These are phyloP conservation scores for Microctenopoma stevenorrisi DNA, from an alignment of 2,797 vertebrate species.

Conservation along the genomic window DNA sequence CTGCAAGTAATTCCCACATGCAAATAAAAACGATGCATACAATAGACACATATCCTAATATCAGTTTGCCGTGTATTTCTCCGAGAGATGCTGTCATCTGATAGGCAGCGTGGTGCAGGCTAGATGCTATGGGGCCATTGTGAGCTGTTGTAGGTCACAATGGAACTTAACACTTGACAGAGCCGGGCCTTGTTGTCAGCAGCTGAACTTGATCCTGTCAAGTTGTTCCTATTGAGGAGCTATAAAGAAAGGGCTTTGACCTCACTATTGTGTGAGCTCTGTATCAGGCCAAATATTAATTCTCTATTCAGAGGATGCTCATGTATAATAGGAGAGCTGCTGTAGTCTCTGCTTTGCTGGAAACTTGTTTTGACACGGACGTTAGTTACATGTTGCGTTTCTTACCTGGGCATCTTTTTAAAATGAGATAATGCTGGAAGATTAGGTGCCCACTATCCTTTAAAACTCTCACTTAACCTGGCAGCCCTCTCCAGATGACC, in stretches of 20 bases:
- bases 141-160: slow-evolving; percentile 82
- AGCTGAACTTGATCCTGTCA: slow-evolving; percentile 84
- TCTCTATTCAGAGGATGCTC: slow-evolving; percentile 29
- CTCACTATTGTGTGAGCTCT: slow-evolving; percentile 62
- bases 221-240: slow-evolving; percentile 79
- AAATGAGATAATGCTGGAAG: not conserved
- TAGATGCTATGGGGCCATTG: slow-evolving; percentile 74
- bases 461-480: slow-evolving; percentile 49
- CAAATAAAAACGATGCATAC: slow-evolving; percentile 2
- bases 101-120: slow-evolving; percentile 63
- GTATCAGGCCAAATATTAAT: slow-evolving; percentile 55
- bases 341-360: slow-evolving; percentile 6
- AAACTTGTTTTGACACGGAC: slow-evolving; percentile 48
- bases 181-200: slow-evolving; percentile 80
- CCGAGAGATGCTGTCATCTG: slow-evolving; percentile 63
- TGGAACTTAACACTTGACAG: slow-evolving; percentile 87
- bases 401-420: not conserved
- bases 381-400: slow-evolving; percentile 7
- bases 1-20: too few species aligned
- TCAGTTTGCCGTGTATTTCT: slow-evolving; percentile 57
- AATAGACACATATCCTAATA: slow-evolving; percentile 49
- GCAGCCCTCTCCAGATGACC: slow-evolving; percentile 35
- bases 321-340: slow-evolving; percentile 14
- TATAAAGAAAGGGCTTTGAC: slow-evolving; percentile 77
- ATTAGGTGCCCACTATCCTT: slow-evolving; percentile 1